Percentiles rank a stretch among this genome's conserved stretches.
Evolutionary conservation across 1,140 invertebrate genomes (phyloP).

Genomic region (Oedothorax gibbosus): DNA sequence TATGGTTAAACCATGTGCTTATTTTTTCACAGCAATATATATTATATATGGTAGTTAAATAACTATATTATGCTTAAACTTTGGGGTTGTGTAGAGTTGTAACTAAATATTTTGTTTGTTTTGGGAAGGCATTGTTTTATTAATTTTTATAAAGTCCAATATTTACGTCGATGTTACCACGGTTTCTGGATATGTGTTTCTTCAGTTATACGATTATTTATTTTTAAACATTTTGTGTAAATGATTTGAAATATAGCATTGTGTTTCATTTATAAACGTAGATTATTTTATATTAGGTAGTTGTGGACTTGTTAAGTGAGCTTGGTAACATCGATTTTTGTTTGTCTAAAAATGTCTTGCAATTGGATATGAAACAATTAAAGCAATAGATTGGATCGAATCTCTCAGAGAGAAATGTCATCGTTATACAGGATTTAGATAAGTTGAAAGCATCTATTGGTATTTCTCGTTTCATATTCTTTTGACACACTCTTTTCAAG

Average conservation of each 20-base stretch:
- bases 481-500: too few relatives aligned
- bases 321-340: slow-evolving; percentile 33
- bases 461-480: too few relatives aligned
- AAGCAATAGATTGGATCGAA: too few relatives aligned
- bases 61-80: slow-evolving; percentile 34
- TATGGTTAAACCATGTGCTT: slow-evolving; percentile 50
- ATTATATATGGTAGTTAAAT: slow-evolving; percentile 3
- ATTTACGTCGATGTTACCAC: slow-evolving; percentile 35
- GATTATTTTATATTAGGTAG: too few relatives aligned
- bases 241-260: too few relatives aligned
- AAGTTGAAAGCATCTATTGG: too few relatives aligned
- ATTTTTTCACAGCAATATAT: slow-evolving; percentile 50
- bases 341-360: not conserved
- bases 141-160: not conserved
- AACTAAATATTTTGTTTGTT: not conserved
- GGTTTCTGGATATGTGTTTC: too few relatives aligned
- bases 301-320: not conserved
- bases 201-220: too few relatives aligned
- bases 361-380: too few relatives aligned
- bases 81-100: slow-evolving; percentile 12
- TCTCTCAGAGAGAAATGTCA: too few relatives aligned
- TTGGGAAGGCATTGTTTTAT: not conserved
- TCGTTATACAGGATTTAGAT: too few relatives aligned
- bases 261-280: not conserved
- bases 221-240: too few relatives aligned